A percentile compares a stretch with the other conserved stretches of the same genome.
Conservation (phyloP, 2,113 vertebrate genomes). For the Athene cunicularia region DNA sequence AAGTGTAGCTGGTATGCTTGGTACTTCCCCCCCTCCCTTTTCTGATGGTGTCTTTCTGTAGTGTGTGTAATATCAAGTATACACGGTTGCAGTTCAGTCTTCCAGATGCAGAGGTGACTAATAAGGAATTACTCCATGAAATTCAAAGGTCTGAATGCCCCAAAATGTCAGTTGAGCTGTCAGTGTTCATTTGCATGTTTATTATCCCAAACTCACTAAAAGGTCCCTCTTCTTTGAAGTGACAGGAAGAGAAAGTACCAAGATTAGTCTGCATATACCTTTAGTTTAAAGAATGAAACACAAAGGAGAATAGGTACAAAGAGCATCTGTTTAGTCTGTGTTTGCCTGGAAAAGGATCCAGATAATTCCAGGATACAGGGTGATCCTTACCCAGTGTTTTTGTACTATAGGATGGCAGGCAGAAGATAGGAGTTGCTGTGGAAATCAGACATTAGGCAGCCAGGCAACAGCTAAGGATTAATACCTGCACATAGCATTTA, state of each 20-base stretch:
- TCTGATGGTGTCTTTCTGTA: neutral
- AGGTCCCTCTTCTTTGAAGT: neutral
- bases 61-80: fast-evolving
- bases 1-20: neutral
- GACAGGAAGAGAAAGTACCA: neutral
- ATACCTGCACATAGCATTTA: neutral
- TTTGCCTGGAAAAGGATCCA: neutral
- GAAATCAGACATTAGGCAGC: neutral
- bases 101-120: neutral
- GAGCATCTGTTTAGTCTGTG: neutral
- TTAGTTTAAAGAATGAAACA: neutral
- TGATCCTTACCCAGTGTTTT: neutral
- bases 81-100: neutral
- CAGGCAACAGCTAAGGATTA: neutral
- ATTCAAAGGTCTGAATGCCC: neutral
- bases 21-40: fast-evolving
- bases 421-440: neutral
- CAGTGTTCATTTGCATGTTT: neutral
- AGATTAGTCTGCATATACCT: neutral
- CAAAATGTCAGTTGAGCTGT: neutral
- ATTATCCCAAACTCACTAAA: neutral
- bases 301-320: neutral
- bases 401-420: neutral
- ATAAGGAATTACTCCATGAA: neutral
- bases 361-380: neutral